Base-by-base conservation (phyloP, 2,113 vertebrate genomes). In the Addax nasomaculatus region DNA sequence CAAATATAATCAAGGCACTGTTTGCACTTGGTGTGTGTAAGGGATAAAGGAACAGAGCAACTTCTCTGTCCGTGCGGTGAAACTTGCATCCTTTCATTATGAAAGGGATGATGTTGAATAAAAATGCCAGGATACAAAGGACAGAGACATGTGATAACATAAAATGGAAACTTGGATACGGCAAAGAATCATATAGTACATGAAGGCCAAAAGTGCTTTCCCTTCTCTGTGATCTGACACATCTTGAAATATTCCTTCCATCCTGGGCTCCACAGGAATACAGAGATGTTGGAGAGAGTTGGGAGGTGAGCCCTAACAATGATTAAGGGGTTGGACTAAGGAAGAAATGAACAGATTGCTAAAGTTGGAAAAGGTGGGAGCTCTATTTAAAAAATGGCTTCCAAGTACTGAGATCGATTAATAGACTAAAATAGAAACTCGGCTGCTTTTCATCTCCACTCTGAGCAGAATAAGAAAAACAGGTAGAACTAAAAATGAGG, bases 371-470 rank as follows among this genome's bases (percentile, higher is more conserved):
- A 92, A 93, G 33, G 30, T 85, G 23, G 58, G 43, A 78, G 60
- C 58, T 96, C 96, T 94, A 39, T 96, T 97, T 93, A 67, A 96
- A 97, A 92, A 96, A 97, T 94, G 89, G 49, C 29, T 95, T 97
- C 95, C 9, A 30, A 97, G 93, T 95, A 97, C 96, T 95, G 88
- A 93, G 64, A 95, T 89, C 21, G n/a, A 97, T 96, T 96, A 97
- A 93, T 97, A 93, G 57, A 81, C 85, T 55, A 95, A 97, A 97
- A 98, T 92, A 97, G 93, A 98, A 96, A 70, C 85, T 91, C 81
- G 8, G 89, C 60, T 93, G 85, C 62, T 94, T 95, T 95, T 90
- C 92, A 76, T 94, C 85, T 91, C 81, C 78, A 96, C 90, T 84
- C 36, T 91, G 94, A 87, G 64, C 29, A 92, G 62, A 95, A 30